Evolutionary conservation across 1,140 invertebrate species (phyloP).

Genomic region (Zaprionus ornatus): DNA sequence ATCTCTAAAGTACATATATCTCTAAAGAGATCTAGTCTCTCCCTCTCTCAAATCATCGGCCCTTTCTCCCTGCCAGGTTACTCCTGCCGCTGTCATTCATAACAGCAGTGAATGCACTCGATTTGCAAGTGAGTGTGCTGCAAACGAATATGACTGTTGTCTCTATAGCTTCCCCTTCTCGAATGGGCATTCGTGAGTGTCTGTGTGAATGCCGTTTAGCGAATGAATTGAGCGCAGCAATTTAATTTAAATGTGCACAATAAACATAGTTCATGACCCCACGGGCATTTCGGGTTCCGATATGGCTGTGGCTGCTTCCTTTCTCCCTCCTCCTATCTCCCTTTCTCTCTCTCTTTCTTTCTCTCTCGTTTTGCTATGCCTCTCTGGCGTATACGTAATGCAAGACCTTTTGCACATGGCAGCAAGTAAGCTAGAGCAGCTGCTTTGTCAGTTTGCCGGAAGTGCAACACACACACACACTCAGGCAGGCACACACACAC

Average conservation of each 20-base stretch:
- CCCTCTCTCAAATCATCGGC: too few relatives aligned
- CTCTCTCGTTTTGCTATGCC: slow-evolving; percentile 13
- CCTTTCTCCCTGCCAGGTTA: background rate
- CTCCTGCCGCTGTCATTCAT: background rate
- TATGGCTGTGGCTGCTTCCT: slow-evolving; percentile 2
- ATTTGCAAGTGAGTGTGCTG: background rate
- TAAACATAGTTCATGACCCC: slow-evolving; percentile 80
- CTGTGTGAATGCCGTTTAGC: slow-evolving; percentile 66
- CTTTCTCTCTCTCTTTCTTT: slow-evolving; percentile 21
- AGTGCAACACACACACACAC: slow-evolving; percentile 53
- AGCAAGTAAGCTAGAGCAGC: slow-evolving; percentile 23
- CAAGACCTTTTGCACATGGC: slow-evolving; percentile 36
- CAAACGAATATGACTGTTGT: background rate
- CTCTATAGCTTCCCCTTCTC: background rate
- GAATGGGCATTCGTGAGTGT: background rate
- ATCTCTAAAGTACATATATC: too few relatives aligned
- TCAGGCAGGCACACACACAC: slow-evolving; percentile 9
- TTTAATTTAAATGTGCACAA: slow-evolving; percentile 82
- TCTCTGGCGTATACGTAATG: slow-evolving; percentile 69
- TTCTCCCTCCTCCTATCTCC: background rate
- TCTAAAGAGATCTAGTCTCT: too few relatives aligned
- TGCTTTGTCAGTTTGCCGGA: slow-evolving; percentile 54
- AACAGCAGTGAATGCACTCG: background rate
- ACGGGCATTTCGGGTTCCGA: slow-evolving; percentile 49
- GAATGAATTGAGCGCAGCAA: slow-evolving; percentile 81